These are phyloP conservation scores for Eublepharis macularius DNA, from an alignment of 2,113 vertebrate species.

Conservation along the genomic window DNA sequence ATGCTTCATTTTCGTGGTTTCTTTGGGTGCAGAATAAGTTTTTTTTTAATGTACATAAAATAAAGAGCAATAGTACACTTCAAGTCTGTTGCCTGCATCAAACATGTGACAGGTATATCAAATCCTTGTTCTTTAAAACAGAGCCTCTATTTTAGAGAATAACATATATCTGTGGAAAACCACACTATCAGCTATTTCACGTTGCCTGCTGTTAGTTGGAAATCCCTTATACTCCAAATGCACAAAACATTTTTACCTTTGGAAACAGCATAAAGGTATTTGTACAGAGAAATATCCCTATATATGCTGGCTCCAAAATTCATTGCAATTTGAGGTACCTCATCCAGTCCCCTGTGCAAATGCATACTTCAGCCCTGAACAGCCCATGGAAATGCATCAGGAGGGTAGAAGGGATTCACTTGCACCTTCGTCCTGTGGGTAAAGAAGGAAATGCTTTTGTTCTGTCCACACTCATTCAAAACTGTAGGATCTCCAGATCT, in stretches of 20 bases:
- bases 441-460: too few species aligned
- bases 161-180: constrained; percentile 2
- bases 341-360: too few species aligned
- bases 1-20: constrained; percentile 28
- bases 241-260: background rate
- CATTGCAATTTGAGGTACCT: too few species aligned
- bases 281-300: background rate
- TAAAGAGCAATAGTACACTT: background rate
- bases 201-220: background rate
- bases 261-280: background rate
- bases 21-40: accelerated
- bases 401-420: too few species aligned
- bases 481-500: too few species aligned
- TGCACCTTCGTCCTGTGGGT: too few species aligned
- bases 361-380: too few species aligned
- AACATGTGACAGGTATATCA: background rate
- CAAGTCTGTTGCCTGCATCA: background rate
- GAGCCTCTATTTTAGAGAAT: background rate
- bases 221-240: background rate
- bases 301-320: too few species aligned
- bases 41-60: constrained; percentile 35
- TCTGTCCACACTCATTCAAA: too few species aligned
- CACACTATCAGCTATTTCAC: too few species aligned
- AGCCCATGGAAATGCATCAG: too few species aligned
- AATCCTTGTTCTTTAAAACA: constrained; percentile 8